phyloP scores from a whole-genome alignment of 2,113 vertebrate species.

The Agelaius phoeniceus region DNA sequence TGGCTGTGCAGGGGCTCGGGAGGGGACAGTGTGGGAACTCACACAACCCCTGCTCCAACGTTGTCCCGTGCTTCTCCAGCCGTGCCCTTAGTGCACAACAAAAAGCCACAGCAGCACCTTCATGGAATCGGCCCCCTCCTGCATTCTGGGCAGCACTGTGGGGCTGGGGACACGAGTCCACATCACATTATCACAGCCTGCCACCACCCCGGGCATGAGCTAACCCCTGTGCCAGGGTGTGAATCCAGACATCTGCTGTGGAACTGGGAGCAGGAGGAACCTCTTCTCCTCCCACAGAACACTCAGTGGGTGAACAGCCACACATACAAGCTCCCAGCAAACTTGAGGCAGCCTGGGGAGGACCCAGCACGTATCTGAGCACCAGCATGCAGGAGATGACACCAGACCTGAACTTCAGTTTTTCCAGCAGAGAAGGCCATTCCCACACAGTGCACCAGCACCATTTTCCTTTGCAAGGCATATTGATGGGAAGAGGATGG shows the following conservation, averaged over 20 bases:
- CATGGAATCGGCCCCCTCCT: background rate
- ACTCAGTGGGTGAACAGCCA: background rate
- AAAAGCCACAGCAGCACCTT: background rate
- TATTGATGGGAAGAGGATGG: background rate
- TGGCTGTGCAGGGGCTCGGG: rapidly evolving
- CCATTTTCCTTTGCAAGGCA: background rate
- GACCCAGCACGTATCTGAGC: background rate
- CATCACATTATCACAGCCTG: background rate
- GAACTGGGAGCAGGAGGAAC: background rate
- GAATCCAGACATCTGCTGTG: background rate
- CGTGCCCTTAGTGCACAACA: background rate
- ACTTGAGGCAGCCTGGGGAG: background rate
- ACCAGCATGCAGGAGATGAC: background rate
- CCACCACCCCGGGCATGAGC: rapidly evolving
- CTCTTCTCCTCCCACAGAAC: background rate
- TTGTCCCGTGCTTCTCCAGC: rapidly evolving
- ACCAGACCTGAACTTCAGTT: background rate
- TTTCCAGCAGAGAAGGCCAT: background rate
- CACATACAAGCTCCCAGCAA: background rate
- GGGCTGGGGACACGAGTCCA: rapidly evolving
- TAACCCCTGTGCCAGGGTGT: background rate
- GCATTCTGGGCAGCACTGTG: background rate
- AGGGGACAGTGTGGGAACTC: rapidly evolving
- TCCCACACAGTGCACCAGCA: background rate
- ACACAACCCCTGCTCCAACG: background rate